Evolutionary conservation across 2,113 vertebrate species (phyloP), one percentile per base, ranked within the genome.

Genomic region (Ibidorhyncha struthersii): DNA sequence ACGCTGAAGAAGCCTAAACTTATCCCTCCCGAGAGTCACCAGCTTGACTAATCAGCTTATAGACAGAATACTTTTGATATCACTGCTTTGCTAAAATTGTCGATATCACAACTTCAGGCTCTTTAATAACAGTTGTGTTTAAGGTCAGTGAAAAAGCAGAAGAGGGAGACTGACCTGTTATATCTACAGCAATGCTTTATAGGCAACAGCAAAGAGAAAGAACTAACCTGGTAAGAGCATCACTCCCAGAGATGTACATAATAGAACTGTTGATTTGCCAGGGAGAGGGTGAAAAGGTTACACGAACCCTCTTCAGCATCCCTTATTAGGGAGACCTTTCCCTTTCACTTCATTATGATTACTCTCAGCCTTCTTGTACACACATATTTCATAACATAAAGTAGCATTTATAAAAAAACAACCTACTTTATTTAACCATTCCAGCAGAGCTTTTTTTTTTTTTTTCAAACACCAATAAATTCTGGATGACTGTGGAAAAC

Each of bases 191-290:
- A 80, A 61, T 21, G 17, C 47, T 84, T 81, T 21, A 36, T 5
- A 11, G 50, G 22, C 56, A 77, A 58, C 12, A 85, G 40, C 6
- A 14, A 66, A 41, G n/a, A 55, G 41, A 55, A 49, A 87, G 43
- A 69, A 66, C 5, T 34, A 38, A 65, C 23, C 10, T 4, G 12
- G 5, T 36, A 65, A 76, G 14, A n/a, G n/a, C 41, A 81, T 38
- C 1, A 1, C 5, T 81, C 40, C 12, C 7, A 18, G 45, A 79
- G 18, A 71, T 3, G 3, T 22, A 27, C 0, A 0, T 41, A 36
- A 47, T 34, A 2, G 2, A 88, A 80, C 19, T 43, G 43, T 22
- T 82, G 58, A 79, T 91, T 93, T 59, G 29, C 47, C 38, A 74
- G 36, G 41, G 58, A 95, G 66, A 76, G 14, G 17, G 58, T 70